Evolutionary conservation across 2,113 vertebrate species (phyloP), one percentile per base, ranked within the genome.

Genomic region (Mionectes macconnelli): DNA sequence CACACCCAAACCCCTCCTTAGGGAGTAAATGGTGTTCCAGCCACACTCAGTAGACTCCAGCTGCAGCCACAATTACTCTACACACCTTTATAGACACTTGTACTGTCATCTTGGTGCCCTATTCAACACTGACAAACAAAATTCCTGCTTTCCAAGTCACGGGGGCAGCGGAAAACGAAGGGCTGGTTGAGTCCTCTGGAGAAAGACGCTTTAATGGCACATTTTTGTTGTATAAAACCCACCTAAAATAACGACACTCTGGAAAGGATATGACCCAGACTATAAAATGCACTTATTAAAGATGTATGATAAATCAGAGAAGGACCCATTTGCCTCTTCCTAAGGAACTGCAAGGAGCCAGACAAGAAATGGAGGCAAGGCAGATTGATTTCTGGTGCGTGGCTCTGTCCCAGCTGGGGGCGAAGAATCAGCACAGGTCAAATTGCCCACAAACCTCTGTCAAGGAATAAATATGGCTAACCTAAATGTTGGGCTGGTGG

Each of bases 261-360:
- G 93, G 96, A 97, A 97, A 96, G 74, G 90, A 90, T 86, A 94
- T 60, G 93, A 94, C 95, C 97, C 60, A 40, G 74, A 28, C 77
- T 62, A 73, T 97, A 96, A 98, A 97, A 94, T 35, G 53, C 40
- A 49, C 84, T 95, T 96, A 96, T 95, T 89, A 87, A 74, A 95
- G 91, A 42, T 90, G 82, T 47, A 67, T 94, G 94, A 94, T 96
- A 96, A 96, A 97, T 96, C 93, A 87, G 25, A 33, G 74, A 60
- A 83, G 75, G 90, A 72, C 47, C 49, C 2, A 64, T 80, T 93
- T 73, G 89, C 80, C 83, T 92, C 87, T 94, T 95, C 67, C 62
- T 69, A 25, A 73, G 91, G 92, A 90, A 1, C 67, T 53, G 82
- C 57, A n/a, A 0, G 4, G 39, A 72, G 64, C 15, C 2, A 33